Evolutionary conservation across 2,797 vertebrate species (phyloP).

Genomic region (Crax fasciolata): DNA sequence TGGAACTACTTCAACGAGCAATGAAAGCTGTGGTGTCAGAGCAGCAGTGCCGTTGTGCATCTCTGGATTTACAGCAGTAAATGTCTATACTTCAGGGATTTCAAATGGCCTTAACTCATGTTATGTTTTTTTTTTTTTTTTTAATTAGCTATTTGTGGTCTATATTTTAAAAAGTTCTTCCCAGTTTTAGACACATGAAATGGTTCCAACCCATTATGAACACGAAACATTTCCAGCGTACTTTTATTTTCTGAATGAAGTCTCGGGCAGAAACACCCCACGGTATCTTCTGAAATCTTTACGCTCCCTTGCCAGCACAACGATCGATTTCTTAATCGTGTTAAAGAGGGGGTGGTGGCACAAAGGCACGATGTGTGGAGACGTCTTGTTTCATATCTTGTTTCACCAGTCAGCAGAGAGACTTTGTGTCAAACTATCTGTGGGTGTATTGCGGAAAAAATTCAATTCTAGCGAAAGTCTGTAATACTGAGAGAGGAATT

Average conservation of each 20-base stretch:
- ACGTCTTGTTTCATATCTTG: background rate
- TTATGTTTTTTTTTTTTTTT: background rate
- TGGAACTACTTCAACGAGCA: constrained; percentile 7
- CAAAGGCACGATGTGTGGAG: background rate
- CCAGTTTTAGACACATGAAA: background rate
- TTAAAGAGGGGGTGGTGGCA: constrained; percentile 30
- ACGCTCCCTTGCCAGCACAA: background rate
- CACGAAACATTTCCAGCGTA: background rate
- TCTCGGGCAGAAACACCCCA: background rate
- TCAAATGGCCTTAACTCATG: background rate
- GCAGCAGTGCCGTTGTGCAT: background rate
- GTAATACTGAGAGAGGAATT: background rate
- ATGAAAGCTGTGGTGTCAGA: background rate
- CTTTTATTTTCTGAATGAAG: constrained; percentile 2
- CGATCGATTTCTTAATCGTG: constrained; percentile 42
- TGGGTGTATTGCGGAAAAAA: background rate
- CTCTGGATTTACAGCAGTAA: background rate
- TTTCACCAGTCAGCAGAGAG: constrained; percentile 9
- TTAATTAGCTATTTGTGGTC: background rate
- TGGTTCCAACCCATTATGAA: background rate
- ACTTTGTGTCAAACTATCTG: constrained; percentile 24
- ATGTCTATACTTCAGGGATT: background rate
- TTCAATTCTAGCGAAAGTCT: background rate
- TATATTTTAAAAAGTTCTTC: background rate
- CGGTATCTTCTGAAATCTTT: background rate